Evolutionary conservation across 2,113 vertebrate species (phyloP).

Genomic region (Sterna hirundo): DNA sequence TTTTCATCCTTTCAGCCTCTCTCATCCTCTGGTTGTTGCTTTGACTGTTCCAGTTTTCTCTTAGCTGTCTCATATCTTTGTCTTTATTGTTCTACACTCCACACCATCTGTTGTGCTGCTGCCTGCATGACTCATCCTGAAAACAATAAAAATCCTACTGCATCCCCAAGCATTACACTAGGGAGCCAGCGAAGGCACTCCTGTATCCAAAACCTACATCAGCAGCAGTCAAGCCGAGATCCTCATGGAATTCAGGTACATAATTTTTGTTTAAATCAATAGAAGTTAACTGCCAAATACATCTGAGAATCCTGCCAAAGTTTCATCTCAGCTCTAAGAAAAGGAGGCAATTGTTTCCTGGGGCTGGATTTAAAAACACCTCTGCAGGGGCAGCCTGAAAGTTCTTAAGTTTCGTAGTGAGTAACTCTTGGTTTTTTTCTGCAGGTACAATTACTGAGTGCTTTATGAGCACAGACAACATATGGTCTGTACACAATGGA

Average conservation of each 20-base stretch:
- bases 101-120: conserved; percentile 41
- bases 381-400: conserved; percentile 18
- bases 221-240: conserved; percentile 1
- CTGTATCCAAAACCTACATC: conserved; percentile 30
- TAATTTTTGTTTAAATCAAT: conserved; percentile 46
- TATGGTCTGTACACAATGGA: background rate
- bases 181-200: background rate
- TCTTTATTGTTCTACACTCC: conserved; percentile 16
- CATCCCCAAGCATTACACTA: background rate
- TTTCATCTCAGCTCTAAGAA: background rate
- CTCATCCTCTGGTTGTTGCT: background rate
- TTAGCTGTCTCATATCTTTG: conserved; percentile 8
- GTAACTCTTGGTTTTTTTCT: background rate
- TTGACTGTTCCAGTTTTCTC: background rate
- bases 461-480: conserved; percentile 20
- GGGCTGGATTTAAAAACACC: conserved; percentile 35
- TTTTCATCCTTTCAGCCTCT: background rate
- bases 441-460: background rate
- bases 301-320: conserved; percentile 31
- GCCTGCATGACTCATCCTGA: conserved; percentile 47
- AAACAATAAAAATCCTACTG: conserved; percentile 47
- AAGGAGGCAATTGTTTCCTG: conserved; percentile 23
- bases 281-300: conserved; percentile 16
- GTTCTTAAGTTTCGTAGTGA: conserved; percentile 13
- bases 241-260: conserved; percentile 27